Evolutionary conservation across 2,888 invertebrate species (phyloP).

Genomic region (Lepidonotus clava): DNA sequence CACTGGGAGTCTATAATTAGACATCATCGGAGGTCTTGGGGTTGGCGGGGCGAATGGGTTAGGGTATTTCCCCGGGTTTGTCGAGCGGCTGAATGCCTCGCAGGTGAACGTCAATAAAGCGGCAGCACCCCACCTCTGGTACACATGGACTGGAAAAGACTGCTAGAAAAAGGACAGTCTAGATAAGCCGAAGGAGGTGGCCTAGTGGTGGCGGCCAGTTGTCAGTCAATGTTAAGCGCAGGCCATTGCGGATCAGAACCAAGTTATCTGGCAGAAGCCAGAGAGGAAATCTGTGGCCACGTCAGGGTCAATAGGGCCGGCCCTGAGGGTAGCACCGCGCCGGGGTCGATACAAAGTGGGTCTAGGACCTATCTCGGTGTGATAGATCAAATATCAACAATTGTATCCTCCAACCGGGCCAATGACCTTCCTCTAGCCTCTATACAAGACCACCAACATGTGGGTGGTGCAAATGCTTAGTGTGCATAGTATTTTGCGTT

Average conservation of each 20-base stretch:
- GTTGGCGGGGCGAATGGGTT: background rate
- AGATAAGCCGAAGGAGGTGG: background rate
- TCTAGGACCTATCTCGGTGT: conserved; percentile 1
- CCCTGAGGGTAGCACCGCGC: background rate
- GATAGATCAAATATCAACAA: conserved; percentile 19
- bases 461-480: too few species aligned
- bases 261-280: background rate
- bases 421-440: background rate
- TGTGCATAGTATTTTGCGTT: too few species aligned
- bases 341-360: conserved; percentile 14
- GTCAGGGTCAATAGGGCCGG: background rate
- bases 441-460: too few species aligned
- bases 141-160: too few species aligned
- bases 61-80: background rate
- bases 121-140: too few species aligned
- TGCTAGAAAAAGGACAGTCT: too few species aligned
- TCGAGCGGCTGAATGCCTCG: background rate
- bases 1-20: conserved; percentile 1
- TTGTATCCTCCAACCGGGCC: too few species aligned
- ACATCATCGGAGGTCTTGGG: background rate
- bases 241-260: background rate
- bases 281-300: background rate
- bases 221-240: conserved; percentile 14
- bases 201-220: background rate
- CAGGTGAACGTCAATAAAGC: background rate